phyloP scores from a whole-genome alignment of 2,797 vertebrate genomes.

The Tarsius wallacei region DNA sequence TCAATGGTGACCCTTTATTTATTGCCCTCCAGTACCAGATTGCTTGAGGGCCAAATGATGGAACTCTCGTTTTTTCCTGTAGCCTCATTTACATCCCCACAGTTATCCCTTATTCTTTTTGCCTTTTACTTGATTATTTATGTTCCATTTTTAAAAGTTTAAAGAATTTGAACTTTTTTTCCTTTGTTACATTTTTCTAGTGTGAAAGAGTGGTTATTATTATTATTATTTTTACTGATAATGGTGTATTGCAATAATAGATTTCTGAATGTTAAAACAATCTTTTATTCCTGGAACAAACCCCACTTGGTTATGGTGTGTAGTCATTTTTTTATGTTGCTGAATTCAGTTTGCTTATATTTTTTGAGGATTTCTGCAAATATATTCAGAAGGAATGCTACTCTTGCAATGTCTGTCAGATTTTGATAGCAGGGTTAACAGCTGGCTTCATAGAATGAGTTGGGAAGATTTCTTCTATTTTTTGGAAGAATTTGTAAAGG shows the following conservation, averaged over 20 bases:
- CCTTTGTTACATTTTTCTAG: background rate
- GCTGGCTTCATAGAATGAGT: slow-evolving; percentile 29
- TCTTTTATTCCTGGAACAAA: background rate
- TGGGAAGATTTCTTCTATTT: background rate
- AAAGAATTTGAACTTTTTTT: background rate
- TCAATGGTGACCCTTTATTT: background rate
- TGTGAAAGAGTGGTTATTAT: background rate
- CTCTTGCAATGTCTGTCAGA: background rate
- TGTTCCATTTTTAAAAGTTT: slow-evolving; percentile 11
- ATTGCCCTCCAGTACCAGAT: background rate
- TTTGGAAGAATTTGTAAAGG: slow-evolving; percentile 14
- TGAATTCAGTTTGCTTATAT: slow-evolving; percentile 34
- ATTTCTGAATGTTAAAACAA: slow-evolving; percentile 50
- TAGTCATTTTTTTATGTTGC: background rate
- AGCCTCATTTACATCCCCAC: slow-evolving; percentile 7
- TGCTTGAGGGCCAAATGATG: background rate
- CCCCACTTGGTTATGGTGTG: background rate
- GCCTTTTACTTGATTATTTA: slow-evolving; percentile 22
- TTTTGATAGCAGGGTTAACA: background rate
- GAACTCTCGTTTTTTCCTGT: background rate
- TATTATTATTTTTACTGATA: background rate
- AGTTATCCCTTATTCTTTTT: background rate
- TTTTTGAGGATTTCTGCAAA: slow-evolving; percentile 34
- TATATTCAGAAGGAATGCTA: background rate
- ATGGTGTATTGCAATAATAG: background rate